Evolutionary conservation across 2,888 invertebrate genomes (phyloP), one percentile per base, ranked within the genome.

Genomic region (Crepidodera aurea): DNA sequence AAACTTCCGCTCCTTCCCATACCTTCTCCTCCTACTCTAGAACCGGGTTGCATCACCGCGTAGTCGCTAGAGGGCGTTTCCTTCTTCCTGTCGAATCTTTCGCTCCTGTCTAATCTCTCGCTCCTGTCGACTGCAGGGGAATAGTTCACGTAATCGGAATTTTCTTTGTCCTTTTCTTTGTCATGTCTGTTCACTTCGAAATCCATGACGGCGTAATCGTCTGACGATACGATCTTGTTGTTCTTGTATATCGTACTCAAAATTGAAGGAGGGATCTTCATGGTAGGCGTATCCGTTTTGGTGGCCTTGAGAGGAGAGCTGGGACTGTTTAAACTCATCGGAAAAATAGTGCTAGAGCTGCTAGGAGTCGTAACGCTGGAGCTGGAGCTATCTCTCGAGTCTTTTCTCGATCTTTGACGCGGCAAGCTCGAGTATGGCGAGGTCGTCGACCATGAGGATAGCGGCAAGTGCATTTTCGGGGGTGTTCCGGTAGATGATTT

Each of bases 271-370:
- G 56, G 6, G 2, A 19, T 10, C 22, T 25, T 73, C 73, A 66
- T 75, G 75, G 42, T 74, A 64, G 34, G 73, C 71, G 58, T 65
- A 12, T 66, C 67, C n/a, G 57, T 32, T 50, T 66, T 69, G 18
- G 59, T 81, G 0, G 81, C 76, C 66, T 86, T 86, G 16, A 84
- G 82, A 0, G 89, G 88, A 1, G 88, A 87, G 12, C 86, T 84
- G 0, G 89, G 89, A 68, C 88, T 88, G 75, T 88, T 89, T 42
- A 88, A 78, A 62, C 87, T 88, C 71, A 90, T 84, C 1, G 90
- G 89, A 77, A 90, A 90, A 62, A 90, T 86, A 0, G 88, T 87
- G 58, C 85, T 84, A 4, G 87, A 79, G 59, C 83, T 83, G 1
- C 84, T 87, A 44, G 87, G 87, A 1, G 86, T 85, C 0, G 87